These are phyloP conservation scores for Exocentrus adspersus DNA, from an alignment of 2,888 invertebrate genomes.

Conservation along the genomic window DNA sequence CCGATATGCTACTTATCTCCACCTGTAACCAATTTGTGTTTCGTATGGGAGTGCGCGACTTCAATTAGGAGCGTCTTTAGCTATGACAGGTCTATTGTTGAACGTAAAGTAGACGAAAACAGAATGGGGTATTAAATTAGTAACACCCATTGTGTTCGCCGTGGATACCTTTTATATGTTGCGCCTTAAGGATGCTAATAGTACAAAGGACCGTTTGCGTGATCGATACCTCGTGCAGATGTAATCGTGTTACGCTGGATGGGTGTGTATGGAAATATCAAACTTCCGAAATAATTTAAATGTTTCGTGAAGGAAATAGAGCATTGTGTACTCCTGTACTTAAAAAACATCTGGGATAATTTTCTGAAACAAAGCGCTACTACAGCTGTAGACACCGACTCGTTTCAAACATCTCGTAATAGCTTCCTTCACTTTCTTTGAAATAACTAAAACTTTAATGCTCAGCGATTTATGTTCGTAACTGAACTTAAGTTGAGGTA, in stretches of 20 bases:
- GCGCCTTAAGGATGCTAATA: background rate
- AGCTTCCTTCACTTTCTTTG: too few relatives aligned
- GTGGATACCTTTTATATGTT: background rate
- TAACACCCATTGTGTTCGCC: conserved; percentile 16
- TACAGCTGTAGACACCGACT: too few relatives aligned
- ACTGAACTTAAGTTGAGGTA: too few relatives aligned
- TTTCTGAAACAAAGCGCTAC: too few relatives aligned
- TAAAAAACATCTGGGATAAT: too few relatives aligned
- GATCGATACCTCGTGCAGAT: background rate
- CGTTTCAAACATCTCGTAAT: too few relatives aligned
- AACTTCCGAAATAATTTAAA: background rate
- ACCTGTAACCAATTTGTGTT: conserved; percentile 29
- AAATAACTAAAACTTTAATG: too few relatives aligned
- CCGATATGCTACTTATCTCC: conserved; percentile 29
- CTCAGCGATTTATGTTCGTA: too few relatives aligned
- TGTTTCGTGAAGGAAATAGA: too few relatives aligned
- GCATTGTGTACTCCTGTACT: too few relatives aligned
- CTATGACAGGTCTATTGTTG: conserved; percentile 28
- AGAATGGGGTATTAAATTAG: conserved; percentile 22
- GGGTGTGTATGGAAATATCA: background rate
- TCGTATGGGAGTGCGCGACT: conserved; percentile 24
- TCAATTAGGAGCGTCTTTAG: conserved; percentile 23
- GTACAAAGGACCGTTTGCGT: background rate
- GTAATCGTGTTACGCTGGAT: background rate
- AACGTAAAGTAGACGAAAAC: conserved; percentile 18